These are phyloP conservation scores for Antechinus stuartii DNA, from an alignment of 2,113 vertebrate genomes.

Conservation along the genomic window DNA sequence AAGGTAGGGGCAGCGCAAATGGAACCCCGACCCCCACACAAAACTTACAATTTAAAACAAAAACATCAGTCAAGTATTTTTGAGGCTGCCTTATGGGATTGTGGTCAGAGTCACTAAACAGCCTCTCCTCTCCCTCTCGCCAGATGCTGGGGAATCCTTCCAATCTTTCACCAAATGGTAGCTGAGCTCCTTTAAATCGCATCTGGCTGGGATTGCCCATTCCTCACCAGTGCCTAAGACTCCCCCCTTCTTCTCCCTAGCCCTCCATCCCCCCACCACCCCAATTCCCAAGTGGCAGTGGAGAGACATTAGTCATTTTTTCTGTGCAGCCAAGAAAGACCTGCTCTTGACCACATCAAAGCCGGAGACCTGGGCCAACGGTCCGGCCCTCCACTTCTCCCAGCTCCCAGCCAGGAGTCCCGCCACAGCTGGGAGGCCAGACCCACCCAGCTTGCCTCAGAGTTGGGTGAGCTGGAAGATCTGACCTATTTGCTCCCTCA, in stretches of 20 bases:
- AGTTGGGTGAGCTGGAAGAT: not conserved
- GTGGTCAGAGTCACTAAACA: not conserved
- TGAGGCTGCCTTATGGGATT: not conserved
- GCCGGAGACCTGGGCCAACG: not conserved
- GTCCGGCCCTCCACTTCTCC: not conserved
- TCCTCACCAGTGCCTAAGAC: not conserved
- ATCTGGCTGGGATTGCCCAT: not conserved
- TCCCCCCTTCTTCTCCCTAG: not conserved
- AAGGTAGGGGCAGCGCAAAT: not conserved
- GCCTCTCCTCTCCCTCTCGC: not conserved
- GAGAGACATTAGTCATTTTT: conserved; percentile 18
- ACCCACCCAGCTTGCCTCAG: conserved; percentile 2
- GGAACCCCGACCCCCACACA: not conserved
- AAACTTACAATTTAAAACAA: not conserved
- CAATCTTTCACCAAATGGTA: not conserved
- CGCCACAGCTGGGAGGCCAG: not conserved
- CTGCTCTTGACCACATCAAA: conserved; percentile 10
- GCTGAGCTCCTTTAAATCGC: not conserved
- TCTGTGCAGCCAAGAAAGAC: not conserved
- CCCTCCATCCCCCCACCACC: not conserved
- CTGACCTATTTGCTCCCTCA: not conserved
- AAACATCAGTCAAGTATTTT: not conserved
- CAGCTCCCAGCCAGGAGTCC: not conserved
- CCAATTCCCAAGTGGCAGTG: not conserved
- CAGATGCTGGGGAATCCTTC: not conserved